Evolutionary conservation across 35 echinoderm and acorn worm genomes (phyloP).

Genomic region (Apostichopus parvimensis): DNA sequence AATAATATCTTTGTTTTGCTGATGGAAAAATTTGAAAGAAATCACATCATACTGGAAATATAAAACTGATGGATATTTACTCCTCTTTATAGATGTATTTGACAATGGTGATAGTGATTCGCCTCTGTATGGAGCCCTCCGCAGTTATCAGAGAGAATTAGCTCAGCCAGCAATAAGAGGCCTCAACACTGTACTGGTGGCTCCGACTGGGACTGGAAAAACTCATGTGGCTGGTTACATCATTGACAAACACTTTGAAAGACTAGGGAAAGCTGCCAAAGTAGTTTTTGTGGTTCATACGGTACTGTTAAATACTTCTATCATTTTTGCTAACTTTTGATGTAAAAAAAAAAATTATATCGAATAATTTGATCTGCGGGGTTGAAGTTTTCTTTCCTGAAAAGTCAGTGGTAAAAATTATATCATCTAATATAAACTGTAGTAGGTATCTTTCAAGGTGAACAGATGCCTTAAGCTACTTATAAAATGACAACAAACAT

Average conservation of each 20-base stretch:
- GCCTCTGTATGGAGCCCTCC: background rate
- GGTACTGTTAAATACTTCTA: background rate
- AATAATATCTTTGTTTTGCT: too few species aligned
- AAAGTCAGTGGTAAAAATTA: too few species aligned
- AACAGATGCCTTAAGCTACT: too few species aligned
- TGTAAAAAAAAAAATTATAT: too few species aligned
- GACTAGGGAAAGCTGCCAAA: background rate
- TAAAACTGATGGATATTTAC: background rate
- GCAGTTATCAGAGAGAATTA: conserved; percentile 61
- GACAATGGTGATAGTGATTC: conserved; percentile 14
- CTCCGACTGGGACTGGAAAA: conserved; percentile 74
- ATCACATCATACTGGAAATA: too few species aligned
- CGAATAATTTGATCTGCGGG: too few species aligned
- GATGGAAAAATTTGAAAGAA: too few species aligned
- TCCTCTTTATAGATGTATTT: background rate
- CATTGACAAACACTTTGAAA: conserved; percentile 54
- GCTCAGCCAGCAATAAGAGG: conserved; percentile 62
- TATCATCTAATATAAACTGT: too few species aligned
- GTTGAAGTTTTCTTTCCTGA: too few species aligned
- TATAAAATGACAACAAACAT: too few species aligned
- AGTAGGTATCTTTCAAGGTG: too few species aligned
- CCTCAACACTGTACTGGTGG: conserved; percentile 54
- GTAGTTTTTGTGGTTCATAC: conserved; percentile 48
- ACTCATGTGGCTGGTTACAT: conserved; percentile 63
- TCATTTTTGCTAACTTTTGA: too few species aligned